Evolutionary conservation across 2,797 vertebrate species (phyloP).

Genomic region (Muscicapa striata): DNA sequence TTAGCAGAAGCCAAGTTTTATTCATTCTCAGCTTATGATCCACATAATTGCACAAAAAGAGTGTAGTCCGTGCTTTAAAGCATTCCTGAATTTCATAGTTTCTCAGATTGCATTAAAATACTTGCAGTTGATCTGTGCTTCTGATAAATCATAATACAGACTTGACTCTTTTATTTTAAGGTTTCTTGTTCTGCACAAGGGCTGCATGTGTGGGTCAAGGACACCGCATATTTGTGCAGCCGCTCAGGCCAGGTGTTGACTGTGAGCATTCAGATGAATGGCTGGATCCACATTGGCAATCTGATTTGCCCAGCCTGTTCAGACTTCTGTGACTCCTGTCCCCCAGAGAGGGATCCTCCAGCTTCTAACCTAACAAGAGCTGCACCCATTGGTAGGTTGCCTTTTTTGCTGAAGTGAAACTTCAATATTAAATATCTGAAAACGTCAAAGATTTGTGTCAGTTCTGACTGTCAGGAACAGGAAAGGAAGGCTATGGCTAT

Average conservation of each 20-base stretch:
- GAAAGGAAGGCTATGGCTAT: not conserved
- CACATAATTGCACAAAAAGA: not conserved
- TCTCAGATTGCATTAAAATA: not conserved
- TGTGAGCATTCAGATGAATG: conserved; percentile 84
- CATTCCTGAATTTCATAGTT: not conserved
- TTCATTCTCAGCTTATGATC: not conserved
- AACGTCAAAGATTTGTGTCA: not conserved
- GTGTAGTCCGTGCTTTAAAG: not conserved
- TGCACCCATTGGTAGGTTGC: conserved; percentile 82
- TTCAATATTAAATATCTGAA: not conserved
- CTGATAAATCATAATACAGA: not conserved
- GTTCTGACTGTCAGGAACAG: not conserved
- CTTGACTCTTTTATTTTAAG: conserved; percentile 71
- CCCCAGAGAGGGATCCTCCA: conserved; percentile 83
- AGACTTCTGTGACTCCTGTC: conserved; percentile 89
- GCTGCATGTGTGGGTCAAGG: conserved; percentile 88
- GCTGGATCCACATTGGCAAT: conserved; percentile 90
- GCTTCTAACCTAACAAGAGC: conserved; percentile 82
- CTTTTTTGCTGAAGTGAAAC: not conserved
- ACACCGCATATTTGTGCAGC: conserved; percentile 83
- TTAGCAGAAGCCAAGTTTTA: not conserved
- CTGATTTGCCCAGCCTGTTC: conserved; percentile 89
- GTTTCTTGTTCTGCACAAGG: conserved; percentile 86
- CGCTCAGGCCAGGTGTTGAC: conserved; percentile 85
- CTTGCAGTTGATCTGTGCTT: not conserved